Evolutionary conservation across 2,888 invertebrate species (phyloP).

Genomic region (Seira ritae): DNA sequence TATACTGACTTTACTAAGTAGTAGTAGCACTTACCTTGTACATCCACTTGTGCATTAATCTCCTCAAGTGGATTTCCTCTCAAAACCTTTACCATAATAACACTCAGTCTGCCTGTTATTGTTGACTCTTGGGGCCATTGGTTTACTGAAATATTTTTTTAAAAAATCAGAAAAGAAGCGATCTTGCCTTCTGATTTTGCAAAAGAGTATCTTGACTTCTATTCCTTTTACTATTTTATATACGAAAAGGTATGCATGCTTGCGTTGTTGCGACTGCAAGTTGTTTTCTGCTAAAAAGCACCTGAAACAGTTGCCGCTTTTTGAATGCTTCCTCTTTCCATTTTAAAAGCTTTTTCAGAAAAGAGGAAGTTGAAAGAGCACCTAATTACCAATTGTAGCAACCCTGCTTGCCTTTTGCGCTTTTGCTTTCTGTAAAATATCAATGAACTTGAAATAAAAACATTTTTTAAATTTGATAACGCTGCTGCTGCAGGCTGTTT

Average conservation of each 20-base stretch:
- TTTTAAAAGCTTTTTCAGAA: no score
- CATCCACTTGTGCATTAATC: neutral
- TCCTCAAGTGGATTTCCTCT: constrained; percentile 3
- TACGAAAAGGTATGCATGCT: no score
- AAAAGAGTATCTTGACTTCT: neutral
- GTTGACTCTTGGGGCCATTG: neutral
- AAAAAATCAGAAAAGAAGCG: neutral
- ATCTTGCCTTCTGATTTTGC: neutral
- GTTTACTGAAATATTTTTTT: neutral
- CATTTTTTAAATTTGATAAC: constrained; percentile 13
- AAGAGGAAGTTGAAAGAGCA: no score
- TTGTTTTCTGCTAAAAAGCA: no score
- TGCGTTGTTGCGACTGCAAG: no score
- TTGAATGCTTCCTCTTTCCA: no score
- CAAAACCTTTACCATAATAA: neutral
- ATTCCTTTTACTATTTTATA: neutral
- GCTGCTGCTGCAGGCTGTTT: constrained; percentile 16
- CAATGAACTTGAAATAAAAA: constrained; percentile 52
- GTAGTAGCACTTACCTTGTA: constrained; percentile 1
- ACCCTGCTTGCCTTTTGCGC: neutral
- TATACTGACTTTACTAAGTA: no score
- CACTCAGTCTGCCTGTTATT: neutral
- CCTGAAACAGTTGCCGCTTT: no score
- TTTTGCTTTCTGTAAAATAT: constrained; percentile 51
- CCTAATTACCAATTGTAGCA: no score